A percentile compares a stretch with the other conserved stretches of the same genome.
phyloP scores from a whole-genome alignment of 1,140 invertebrate species.

The Drosophila grimshawi region DNA sequence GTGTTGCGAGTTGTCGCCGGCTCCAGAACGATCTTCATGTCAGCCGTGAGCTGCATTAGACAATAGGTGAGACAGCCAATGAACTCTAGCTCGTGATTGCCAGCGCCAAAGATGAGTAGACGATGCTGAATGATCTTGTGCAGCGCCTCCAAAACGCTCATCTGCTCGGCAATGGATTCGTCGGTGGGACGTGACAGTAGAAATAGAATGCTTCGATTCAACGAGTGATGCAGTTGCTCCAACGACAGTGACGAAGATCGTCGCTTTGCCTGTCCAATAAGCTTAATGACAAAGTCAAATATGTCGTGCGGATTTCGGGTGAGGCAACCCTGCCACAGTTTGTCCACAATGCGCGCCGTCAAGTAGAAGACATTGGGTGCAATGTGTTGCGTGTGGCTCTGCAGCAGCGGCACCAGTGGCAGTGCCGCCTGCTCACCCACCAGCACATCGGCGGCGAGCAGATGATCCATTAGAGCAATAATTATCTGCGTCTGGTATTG shows the following conservation, averaged over 20 bases:
- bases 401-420: constrained; percentile 90
- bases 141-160: constrained; percentile 95
- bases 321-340: constrained; percentile 97
- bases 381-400: constrained; percentile 92
- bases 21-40: constrained; percentile 94
- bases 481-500: constrained; percentile 97
- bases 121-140: constrained; percentile 95
- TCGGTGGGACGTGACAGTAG: constrained; percentile 95
- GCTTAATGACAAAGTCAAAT: constrained; percentile 97
- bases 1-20: constrained; percentile 88
- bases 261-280: constrained; percentile 94
- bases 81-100: constrained; percentile 97
- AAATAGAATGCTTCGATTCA: constrained; percentile 97
- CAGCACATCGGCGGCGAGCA: constrained; percentile 95
- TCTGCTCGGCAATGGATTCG: constrained; percentile 95
- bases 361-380: constrained; percentile 97
- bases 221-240: constrained; percentile 95
- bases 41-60: constrained; percentile 95
- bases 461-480: constrained; percentile 96
- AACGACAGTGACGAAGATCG: constrained; percentile 90
- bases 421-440: constrained; percentile 93
- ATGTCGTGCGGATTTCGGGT: constrained; percentile 96
- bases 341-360: constrained; percentile 96
- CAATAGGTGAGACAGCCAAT: constrained; percentile 98
- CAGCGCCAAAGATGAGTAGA: constrained; percentile 95